A percentile compares a stretch with the other conserved stretches of the same genome.
phyloP scores from a whole-genome alignment of 2,113 vertebrate genomes.

The Percopsis transmontana region DNA sequence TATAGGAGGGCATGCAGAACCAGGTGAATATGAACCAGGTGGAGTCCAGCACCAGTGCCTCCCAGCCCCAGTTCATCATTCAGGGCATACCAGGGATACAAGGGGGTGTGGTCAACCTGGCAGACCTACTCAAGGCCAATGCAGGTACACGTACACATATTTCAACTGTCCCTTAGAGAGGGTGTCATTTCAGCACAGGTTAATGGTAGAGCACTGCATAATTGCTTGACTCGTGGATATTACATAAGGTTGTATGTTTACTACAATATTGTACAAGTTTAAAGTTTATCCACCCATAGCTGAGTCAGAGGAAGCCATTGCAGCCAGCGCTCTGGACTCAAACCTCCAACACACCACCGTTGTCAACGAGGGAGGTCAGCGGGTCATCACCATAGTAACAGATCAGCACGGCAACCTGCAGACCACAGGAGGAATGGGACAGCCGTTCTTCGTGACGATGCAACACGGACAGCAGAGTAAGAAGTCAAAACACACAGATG shows the following conservation, averaged over 20 bases:
- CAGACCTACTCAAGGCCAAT: constrained; percentile 79
- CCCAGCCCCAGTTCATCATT: constrained; percentile 82
- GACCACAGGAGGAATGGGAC: constrained; percentile 73
- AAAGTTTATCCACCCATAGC: constrained; percentile 46
- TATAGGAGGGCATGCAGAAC: constrained; percentile 88
- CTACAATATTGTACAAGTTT: not conserved
- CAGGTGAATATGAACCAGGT: constrained; percentile 72
- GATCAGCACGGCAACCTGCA: constrained; percentile 85
- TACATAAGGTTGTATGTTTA: too few relatives aligned
- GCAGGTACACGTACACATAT: constrained; percentile 65
- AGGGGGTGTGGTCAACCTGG: constrained; percentile 79
- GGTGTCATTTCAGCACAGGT: not conserved
- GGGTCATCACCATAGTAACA: constrained; percentile 87
- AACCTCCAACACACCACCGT: constrained; percentile 77
- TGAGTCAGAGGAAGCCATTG: constrained; percentile 76
- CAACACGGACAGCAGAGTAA: constrained; percentile 87
- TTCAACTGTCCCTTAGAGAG: too few relatives aligned
- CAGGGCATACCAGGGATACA: constrained; percentile 67
- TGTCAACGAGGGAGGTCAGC: constrained; percentile 81
- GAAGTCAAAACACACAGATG: not conserved
- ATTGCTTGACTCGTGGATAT: too few relatives aligned
- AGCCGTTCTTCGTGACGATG: constrained; percentile 87
- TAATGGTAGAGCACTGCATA: too few relatives aligned
- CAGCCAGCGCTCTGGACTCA: constrained; percentile 70
- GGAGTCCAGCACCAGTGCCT: constrained; percentile 57